phyloP scores from a whole-genome alignment of 2,888 invertebrate species.

The Chrysomela aeneicollis region DNA sequence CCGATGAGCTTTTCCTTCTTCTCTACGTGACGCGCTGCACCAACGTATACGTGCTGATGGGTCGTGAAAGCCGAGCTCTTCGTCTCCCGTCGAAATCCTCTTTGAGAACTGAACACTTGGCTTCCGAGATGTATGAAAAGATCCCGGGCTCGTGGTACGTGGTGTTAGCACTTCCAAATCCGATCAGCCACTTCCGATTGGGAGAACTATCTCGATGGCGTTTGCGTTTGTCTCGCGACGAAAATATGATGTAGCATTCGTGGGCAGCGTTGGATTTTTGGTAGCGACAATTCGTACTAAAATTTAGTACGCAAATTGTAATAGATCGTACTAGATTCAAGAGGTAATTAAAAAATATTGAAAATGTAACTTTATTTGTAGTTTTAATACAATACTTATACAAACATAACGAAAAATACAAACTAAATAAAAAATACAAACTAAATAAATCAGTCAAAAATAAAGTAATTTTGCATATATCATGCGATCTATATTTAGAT shows the following conservation, averaged over 20 bases:
- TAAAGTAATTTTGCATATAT: too few species aligned
- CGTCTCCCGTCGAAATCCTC: conserved; percentile 30
- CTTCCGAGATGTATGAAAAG: conserved; percentile 31
- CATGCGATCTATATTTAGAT: too few species aligned
- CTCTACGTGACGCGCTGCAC: conserved; percentile 27
- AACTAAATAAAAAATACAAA: too few species aligned
- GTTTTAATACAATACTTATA: too few species aligned
- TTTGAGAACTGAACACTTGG: conserved; percentile 39
- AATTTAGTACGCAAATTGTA: too few species aligned
- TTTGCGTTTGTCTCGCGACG: background rate
- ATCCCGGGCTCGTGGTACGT: conserved; percentile 28
- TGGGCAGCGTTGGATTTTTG: too few species aligned
- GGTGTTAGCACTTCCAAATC: conserved; percentile 33
- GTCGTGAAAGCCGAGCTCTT: conserved; percentile 27
- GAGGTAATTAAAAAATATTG: too few species aligned
- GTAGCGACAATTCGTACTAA: too few species aligned
- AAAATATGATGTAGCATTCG: background rate
- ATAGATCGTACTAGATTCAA: too few species aligned
- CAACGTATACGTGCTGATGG: conserved; percentile 33
- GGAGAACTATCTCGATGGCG: conserved; percentile 29
- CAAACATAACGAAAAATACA: too few species aligned
- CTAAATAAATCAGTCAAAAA: too few species aligned
- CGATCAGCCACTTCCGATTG: conserved; percentile 36
- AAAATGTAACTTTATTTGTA: too few species aligned
- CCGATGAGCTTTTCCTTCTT: conserved; percentile 25